A percentile compares a stretch with the other conserved stretches of the same genome.
Evolutionary conservation across 2,888 invertebrate genomes (phyloP).

Genomic region (Leucozona laternaria): DNA sequence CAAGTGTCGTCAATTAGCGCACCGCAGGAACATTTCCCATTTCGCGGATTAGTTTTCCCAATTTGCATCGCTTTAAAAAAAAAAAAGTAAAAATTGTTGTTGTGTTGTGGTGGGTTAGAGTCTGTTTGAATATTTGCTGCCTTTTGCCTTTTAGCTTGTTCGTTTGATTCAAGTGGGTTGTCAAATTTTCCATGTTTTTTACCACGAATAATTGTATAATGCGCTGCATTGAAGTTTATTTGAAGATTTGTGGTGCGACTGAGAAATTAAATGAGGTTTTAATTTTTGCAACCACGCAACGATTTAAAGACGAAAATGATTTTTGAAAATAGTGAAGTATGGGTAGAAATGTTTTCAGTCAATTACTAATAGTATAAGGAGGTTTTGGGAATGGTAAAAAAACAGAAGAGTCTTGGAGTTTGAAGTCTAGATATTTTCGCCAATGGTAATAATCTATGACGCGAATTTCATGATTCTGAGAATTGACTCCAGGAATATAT

Average conservation of each 20-base stretch:
- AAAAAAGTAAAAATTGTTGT: not conserved
- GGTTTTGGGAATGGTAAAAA: no score
- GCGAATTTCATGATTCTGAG: no score
- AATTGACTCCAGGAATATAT: no score
- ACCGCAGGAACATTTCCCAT: slow-evolving; percentile 63
- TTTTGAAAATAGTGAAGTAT: no score
- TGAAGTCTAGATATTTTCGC: no score
- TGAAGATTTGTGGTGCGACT: slow-evolving; percentile 26
- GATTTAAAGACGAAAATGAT: no score
- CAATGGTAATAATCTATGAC: no score
- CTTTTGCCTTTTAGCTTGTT: slow-evolving; percentile 29
- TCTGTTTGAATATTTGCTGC: slow-evolving; percentile 23
- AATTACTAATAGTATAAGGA: not conserved
- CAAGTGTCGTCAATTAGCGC: slow-evolving; percentile 73
- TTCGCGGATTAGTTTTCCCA: slow-evolving; percentile 65
- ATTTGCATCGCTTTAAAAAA: slow-evolving; percentile 51
- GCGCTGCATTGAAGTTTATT: slow-evolving; percentile 28
- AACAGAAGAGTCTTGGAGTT: no score
- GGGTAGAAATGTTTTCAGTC: no score
- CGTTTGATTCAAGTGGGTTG: slow-evolving; percentile 48
- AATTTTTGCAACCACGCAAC: no score
- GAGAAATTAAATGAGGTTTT: not conserved
- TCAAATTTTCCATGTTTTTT: slow-evolving; percentile 61
- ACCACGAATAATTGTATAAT: slow-evolving; percentile 24
- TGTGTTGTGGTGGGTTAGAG: not conserved